Evolutionary conservation across 2,888 invertebrate species (phyloP).

Genomic region (Subacronicta megacephala): DNA sequence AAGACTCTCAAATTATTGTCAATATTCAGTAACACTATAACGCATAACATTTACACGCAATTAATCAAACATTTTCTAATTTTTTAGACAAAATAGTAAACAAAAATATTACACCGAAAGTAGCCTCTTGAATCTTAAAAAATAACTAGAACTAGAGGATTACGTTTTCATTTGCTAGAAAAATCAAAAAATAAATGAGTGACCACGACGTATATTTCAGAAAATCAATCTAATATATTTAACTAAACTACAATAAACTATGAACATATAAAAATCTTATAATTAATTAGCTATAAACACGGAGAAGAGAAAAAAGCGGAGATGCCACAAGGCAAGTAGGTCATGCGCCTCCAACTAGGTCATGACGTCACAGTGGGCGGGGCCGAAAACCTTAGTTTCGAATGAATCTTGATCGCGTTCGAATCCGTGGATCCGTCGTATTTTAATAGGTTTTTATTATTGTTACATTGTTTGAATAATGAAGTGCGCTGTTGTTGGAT

Average conservation of each 20-base stretch:
- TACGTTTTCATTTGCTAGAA: constrained; percentile 12
- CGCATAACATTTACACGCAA: constrained; percentile 6
- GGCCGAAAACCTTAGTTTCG: no score
- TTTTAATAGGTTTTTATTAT: no score
- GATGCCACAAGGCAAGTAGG: no score
- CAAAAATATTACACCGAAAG: constrained; percentile 10
- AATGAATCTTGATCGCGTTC: no score
- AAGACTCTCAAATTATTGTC: constrained; percentile 17
- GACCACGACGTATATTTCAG: constrained; percentile 1
- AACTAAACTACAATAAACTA: constrained; percentile 30
- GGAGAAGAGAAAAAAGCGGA: no score
- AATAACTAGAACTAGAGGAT: constrained; percentile 41
- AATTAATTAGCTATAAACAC: constrained; percentile 38
- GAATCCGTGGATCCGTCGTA: no score
- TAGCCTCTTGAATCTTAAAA: constrained; percentile 54
- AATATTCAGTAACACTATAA: constrained; percentile 24
- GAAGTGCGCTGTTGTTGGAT: no score
- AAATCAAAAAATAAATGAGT: constrained; percentile 2
- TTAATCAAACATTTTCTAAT: constrained; percentile 10
- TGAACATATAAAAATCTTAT: constrained; percentile 39
- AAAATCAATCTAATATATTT: constrained; percentile 11
- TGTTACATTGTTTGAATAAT: no score
- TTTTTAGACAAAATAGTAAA: constrained; percentile 10
- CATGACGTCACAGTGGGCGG: no score
- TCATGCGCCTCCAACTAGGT: no score